Base-by-base conservation (phyloP, 23 tunicate species). In the Ascidia mentula region DNA sequence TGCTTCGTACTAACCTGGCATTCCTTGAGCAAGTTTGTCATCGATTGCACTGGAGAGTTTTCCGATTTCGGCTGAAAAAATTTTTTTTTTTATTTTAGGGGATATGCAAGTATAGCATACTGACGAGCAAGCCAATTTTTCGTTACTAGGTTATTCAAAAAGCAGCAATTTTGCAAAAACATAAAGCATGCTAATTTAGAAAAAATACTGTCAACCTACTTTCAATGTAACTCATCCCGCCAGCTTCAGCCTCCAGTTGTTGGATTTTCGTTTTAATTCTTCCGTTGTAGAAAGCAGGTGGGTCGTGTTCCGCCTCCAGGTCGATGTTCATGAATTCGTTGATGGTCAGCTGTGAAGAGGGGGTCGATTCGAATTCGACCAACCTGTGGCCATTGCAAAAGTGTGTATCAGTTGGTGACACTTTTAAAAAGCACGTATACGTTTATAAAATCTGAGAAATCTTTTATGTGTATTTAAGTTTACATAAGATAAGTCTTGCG, bases 291-390 rank as follows among this genome's bases (percentile, higher is more conserved):
- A 84, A 96, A 30, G 97, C 86, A 26, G 99, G 99, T n/a, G 99
- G 99, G 46, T 96, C 97, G 40, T 82, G 89, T 60, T 91, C 99
- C 0, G 97, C 80, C 84, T 91, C 97, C 0, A 96, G 85, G 53
- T 96, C 97, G 69, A 96, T 96, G 76, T 82, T 82, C 89, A 91
- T 80, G 75, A 96, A 96, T 53, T 96, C 97, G 80, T 91, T 88
- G 89, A 96, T 96, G 8, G 97, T 96, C 34, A 96, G 82, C 72
- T 91, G 81, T 22, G 98, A 89, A 1, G 99, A 96, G 6, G 97
- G 95, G 34, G 99, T 96, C 28, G 88, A 85, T 18, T 82, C 94
- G 75, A 96, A 96, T 61, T 96, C 99, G 31, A 82, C 60, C 74
- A 96, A 77, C 45, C 99, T 89, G 76, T n/a, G n/a, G n/a, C n/a